Base-by-base conservation (phyloP, 2,797 vertebrate species). In the Sandelia bainsii region DNA sequence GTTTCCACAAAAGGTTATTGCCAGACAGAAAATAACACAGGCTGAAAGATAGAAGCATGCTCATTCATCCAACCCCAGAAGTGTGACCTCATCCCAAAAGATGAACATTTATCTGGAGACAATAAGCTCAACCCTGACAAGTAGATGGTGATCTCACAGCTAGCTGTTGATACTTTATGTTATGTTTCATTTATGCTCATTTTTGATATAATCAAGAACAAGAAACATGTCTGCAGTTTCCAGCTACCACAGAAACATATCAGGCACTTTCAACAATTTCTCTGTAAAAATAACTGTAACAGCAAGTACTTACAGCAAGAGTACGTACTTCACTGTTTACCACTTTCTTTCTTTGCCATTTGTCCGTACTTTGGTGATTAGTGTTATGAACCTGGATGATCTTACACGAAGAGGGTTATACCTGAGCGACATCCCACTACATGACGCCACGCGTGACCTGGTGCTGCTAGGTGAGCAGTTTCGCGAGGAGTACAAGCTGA, bases 391-490 rank as follows among this genome's bases (percentile, higher is more conserved):
- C 89, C 93, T 99, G 90, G 97, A 99, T 39, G 98, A 99, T 84
- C 93, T 99, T 78, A 99, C 98, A 0, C 93, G 98, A 77, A 93
- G 98, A 86, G 98, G 98, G 5, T 94, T 99, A 4, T 99, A 99
- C 86, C 93, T 99, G 81, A 99, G 98, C 68, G 98, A 99, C 91
- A 99, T 99, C 81, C 98, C 98, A 0, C 85, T 99, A 20, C 98
- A 99, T 0, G 98, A 99, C 13, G 98, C 98, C 71, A 99, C 98
- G 0, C 96, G 98, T 0, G 98, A 99, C 88, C 94, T 99, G 42
- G 98, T 99, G 71, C 95, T 99, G 80, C 81, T 99, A 81, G 98
- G 98, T n/a, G 98, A 99, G 79, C 98, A 99, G 89, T 99, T 99
- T 88, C 93, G 98, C 51, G 98, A 99, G 89, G 98, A 99, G 84